phyloP scores from a whole-genome alignment of 2,888 invertebrate species.

The Nipponacmea schrenckii region DNA sequence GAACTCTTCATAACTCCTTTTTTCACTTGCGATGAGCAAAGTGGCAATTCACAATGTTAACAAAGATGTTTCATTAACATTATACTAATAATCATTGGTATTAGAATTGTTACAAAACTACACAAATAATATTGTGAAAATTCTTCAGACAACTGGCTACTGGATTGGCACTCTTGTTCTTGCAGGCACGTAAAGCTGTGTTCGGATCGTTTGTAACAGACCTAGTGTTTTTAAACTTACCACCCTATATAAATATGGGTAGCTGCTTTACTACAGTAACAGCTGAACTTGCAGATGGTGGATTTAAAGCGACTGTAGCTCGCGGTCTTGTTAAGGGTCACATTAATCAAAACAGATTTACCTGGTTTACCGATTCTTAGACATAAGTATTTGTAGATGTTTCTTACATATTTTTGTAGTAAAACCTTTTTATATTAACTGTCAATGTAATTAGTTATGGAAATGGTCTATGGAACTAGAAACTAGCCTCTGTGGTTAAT shows the following conservation, averaged over 20 bases:
- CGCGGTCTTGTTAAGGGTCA: constrained; percentile 13
- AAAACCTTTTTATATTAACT: too few species aligned
- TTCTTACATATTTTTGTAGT: too few species aligned
- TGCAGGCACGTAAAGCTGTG: constrained; percentile 25
- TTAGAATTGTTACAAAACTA: too few species aligned
- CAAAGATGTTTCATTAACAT: too few species aligned
- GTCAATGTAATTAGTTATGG: too few species aligned
- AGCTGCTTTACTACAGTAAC: constrained; percentile 16
- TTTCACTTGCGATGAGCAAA: too few species aligned
- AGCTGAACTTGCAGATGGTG: constrained; percentile 7
- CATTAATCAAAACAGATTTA: constrained; percentile 24
- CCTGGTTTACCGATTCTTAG: constrained; percentile 19
- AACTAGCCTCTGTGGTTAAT: too few species aligned
- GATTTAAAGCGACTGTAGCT: constrained; percentile 20
- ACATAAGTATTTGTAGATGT: background rate
- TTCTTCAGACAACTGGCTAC: background rate
- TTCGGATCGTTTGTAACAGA: constrained; percentile 18
- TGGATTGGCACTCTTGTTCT: background rate
- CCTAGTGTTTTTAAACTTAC: constrained; percentile 15
- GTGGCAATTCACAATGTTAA: too few species aligned
- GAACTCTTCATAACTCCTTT: background rate
- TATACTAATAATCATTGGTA: too few species aligned
- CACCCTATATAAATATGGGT: constrained; percentile 25
- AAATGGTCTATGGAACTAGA: too few species aligned
- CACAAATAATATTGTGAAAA: too few species aligned